Conservation (phyloP, 2,797 vertebrate species). For the Alauda arvensis region DNA sequence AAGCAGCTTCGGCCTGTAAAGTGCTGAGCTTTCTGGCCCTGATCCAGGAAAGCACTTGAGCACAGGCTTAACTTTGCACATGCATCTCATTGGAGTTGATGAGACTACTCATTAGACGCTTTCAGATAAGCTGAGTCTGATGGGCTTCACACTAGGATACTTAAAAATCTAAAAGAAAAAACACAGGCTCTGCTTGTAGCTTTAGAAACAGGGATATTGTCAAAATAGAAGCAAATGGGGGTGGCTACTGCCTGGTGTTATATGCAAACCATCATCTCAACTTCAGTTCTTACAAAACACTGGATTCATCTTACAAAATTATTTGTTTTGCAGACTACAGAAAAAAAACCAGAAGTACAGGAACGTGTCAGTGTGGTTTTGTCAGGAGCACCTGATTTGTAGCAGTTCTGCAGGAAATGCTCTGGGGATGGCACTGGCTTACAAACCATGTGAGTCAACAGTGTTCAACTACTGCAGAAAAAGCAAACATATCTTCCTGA, state of each 20-base stretch:
- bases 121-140: slow-evolving; percentile 43
- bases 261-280: neutral
- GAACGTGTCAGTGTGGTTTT: neutral
- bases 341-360: neutral
- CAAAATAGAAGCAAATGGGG: neutral
- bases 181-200: neutral
- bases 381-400: neutral
- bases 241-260: neutral
- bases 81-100: slow-evolving; percentile 41
- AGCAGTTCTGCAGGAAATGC: neutral
- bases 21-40: slow-evolving; percentile 11
- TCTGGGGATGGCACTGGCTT: neutral
- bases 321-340: neutral
- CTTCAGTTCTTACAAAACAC: neutral
- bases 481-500: neutral
- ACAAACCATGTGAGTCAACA: neutral
- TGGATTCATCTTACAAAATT: neutral
- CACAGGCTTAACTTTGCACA: slow-evolving; percentile 40
- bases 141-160: slow-evolving; percentile 19
- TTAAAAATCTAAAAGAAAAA: neutral
- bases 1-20: neutral
- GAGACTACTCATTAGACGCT: slow-evolving; percentile 42
- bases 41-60: slow-evolving; percentile 49
- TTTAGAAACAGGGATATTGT: neutral
- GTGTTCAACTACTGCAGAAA: neutral